Conservation (phyloP, 2,113 vertebrate genomes). For the Plestiodon gilberti region DNA sequence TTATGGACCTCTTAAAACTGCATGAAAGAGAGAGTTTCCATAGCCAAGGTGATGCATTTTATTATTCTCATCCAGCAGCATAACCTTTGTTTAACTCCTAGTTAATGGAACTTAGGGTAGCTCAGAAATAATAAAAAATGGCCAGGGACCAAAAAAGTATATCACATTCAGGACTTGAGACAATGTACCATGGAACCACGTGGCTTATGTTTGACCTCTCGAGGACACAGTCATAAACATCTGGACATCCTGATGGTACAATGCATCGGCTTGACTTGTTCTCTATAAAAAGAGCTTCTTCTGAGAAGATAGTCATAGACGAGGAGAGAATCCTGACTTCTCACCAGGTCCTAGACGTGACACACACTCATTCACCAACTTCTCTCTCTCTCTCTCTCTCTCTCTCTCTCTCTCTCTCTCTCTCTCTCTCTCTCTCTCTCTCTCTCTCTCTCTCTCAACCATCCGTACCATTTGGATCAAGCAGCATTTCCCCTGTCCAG, state of each 20-base stretch:
- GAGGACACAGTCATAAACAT: not conserved
- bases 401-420: too few relatives aligned
- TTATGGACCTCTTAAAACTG: constrained; percentile 52
- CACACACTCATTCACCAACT: not conserved
- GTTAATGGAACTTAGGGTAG: constrained; percentile 57
- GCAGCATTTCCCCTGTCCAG: not conserved
- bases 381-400: too few relatives aligned
- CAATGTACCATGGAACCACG: not conserved
- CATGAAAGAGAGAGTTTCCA: constrained; percentile 47
- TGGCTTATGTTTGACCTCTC: constrained; percentile 32
- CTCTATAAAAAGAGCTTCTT: not conserved
- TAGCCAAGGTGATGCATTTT: constrained; percentile 45
- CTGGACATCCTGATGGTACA: too few relatives aligned
- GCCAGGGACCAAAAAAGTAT: not conserved
- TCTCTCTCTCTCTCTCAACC: not conserved
- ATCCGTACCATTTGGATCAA: not conserved
- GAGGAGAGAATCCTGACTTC: not conserved
- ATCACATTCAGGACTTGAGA: constrained; percentile 8
- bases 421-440: too few relatives aligned
- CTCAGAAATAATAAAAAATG: constrained; percentile 39
- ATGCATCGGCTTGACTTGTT: accelerated
- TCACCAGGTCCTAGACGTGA: not conserved
- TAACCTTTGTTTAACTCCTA: constrained; percentile 59
- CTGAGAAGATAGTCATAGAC: not conserved
- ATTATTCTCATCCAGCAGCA: constrained; percentile 49